Evolutionary conservation across 2,113 vertebrate genomes (phyloP), one percentile per base, ranked within the genome.

Genomic region (Heloderma charlesbogerti): DNA sequence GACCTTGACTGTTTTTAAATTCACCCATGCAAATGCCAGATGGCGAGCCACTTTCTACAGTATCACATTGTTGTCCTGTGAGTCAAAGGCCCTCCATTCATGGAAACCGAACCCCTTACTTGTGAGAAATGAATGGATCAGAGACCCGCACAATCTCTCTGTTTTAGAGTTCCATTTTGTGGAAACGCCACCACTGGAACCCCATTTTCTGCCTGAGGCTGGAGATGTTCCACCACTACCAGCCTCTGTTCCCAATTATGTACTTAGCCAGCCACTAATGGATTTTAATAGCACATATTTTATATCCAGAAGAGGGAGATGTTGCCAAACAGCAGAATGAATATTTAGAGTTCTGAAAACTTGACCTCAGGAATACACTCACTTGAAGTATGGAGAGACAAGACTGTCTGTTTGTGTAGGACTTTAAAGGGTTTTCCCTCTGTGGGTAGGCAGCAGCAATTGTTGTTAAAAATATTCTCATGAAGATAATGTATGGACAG

Each of bases 291-390:
- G 71, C 0, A 0, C 63, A 48, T 69, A 57, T 1, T 0, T 69
- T 25, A 16, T 88, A 85, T 80, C 96, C 94, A 0, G 94, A 72
- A 96, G 96, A 67, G 93, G 96, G 96, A 92, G 95, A 22, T 94
- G 60, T 94, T 88, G 91, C 82, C 91, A 86, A 95, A 57, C 66
- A 8, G 74, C 90, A 6, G 71, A 13, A 29, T 40, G 20, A 37
- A 66, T 85, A 63, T 78, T 16, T 15, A 69, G 31, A 18, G 22
- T 18, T n/a, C 10, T 54, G 12, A 31, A 0, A 0, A 2, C 5
- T 1, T 25, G 69, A 2, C 51, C n/a, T 84, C 66, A 60, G 29
- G 87, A 86, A 85, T 31, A 37, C 51, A 80, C 87, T 84, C 40
- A 40, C 34, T 75, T 18, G 78, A 13, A 57, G 25, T 54, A 8